Conservation (phyloP, 2,888 invertebrate genomes). For the Mesorhabditis belari region DNA sequence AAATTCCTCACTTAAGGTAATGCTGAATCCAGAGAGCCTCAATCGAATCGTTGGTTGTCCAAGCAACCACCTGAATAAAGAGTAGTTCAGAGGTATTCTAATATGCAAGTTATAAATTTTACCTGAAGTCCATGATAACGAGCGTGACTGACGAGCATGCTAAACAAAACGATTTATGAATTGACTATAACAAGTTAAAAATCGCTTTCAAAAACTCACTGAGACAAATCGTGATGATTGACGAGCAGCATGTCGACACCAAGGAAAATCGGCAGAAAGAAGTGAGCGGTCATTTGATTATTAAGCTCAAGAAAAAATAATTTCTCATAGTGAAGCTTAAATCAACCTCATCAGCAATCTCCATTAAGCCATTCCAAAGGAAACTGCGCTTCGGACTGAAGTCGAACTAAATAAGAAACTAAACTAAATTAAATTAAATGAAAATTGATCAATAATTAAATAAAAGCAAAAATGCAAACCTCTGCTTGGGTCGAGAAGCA, state of each 20-base stretch:
- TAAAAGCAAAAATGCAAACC: conserved; percentile 10
- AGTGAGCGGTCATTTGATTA: conserved; percentile 8
- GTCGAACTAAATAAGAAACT: neutral
- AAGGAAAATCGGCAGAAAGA: conserved; percentile 22
- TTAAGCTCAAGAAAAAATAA: neutral
- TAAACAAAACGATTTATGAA: conserved; percentile 2
- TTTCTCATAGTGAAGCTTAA: neutral
- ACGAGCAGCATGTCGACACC: conserved; percentile 29
- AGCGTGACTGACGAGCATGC: conserved; percentile 13
- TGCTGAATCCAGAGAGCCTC: conserved; percentile 17
- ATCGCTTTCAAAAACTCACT: conserved; percentile 10
- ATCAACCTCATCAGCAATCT: neutral
- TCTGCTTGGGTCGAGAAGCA: conserved; percentile 21
- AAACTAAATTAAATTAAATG: neutral
- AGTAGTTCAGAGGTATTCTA: no score
- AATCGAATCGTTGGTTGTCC: conserved; percentile 25
- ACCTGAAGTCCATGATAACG: conserved; percentile 15
- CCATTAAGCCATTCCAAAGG: neutral
- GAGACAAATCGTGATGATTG: conserved; percentile 18
- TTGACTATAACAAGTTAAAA: neutral
- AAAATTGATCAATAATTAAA: no score
- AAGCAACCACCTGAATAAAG: conserved; percentile 19
- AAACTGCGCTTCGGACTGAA: neutral
- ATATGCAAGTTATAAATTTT: no score
- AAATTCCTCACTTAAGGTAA: neutral